Conservation (phyloP, 2,797 vertebrate genomes). For the Muscicapa striata region DNA sequence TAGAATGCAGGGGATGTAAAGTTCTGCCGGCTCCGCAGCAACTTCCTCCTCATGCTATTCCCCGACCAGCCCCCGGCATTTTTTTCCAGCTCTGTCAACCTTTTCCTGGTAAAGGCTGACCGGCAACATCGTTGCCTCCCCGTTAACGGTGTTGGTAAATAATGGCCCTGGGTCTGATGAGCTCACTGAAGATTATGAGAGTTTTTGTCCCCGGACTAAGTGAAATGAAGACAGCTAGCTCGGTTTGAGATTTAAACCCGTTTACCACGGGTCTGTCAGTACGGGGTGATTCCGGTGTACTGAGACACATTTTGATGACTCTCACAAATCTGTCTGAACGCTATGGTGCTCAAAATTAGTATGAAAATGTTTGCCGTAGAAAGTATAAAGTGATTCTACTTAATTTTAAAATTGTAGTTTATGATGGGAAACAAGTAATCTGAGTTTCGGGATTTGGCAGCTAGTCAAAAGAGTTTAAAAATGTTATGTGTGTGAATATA, state of each 20-base stretch:
- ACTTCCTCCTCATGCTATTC: fast-evolving
- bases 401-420: neutral
- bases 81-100: neutral
- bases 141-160: fast-evolving
- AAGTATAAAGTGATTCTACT: neutral
- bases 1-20: fast-evolving
- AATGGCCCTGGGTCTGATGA: fast-evolving
- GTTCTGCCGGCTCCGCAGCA: neutral
- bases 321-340: neutral
- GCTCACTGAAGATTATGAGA: fast-evolving
- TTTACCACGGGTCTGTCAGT: fast-evolving
- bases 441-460: neutral
- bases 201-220: neutral
- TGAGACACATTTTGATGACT: neutral
- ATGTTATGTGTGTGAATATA: fast-evolving
- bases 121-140: fast-evolving
- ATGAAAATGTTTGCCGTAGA: neutral
- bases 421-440: neutral
- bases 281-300: fast-evolving
- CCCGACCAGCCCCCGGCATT: neutral
- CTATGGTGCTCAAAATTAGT: neutral
- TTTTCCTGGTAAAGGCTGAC: neutral
- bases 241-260: neutral
- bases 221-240: neutral
- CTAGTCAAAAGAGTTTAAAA: neutral